Conservation (phyloP, 2,797 vertebrate species). For the Gobio occitaniae region DNA sequence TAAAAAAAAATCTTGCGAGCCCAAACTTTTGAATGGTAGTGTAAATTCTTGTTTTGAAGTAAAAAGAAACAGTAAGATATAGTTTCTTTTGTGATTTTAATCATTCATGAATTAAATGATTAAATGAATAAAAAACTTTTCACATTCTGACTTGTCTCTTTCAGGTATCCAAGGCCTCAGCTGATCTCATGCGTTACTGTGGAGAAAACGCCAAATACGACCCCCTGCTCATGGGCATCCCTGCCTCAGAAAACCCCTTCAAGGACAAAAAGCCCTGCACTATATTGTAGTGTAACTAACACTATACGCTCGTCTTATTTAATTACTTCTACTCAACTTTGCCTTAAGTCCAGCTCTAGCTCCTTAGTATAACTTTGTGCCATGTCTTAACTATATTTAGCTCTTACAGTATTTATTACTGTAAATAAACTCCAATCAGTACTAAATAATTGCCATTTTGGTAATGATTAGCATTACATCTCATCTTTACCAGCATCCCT, state of each 20-base stretch:
- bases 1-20: neutral
- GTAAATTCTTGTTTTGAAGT: neutral
- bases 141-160: slow-evolving; percentile 6
- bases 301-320: slow-evolving; percentile 34
- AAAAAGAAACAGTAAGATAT: neutral
- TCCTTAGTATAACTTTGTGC: slow-evolving; percentile 52
- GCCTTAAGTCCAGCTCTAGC: slow-evolving; percentile 41
- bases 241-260: slow-evolving; percentile 96
- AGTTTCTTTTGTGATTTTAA: neutral
- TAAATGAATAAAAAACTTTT: neutral
- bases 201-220: slow-evolving; percentile 89
- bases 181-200: slow-evolving; percentile 96
- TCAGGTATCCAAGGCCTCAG: slow-evolving; percentile 94
- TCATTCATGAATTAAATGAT: neutral
- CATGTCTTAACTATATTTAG: slow-evolving; percentile 28
- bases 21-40: neutral
- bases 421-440: slow-evolving; percentile 43
- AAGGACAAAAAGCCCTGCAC: slow-evolving; percentile 98
- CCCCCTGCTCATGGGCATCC: slow-evolving; percentile 91
- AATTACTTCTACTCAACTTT: slow-evolving; percentile 49
- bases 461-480: slow-evolving; percentile 4
- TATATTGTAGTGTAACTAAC: slow-evolving; percentile 85
- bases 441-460: slow-evolving; percentile 43
- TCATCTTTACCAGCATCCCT: neutral
- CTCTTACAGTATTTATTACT: slow-evolving; percentile 51